These are phyloP conservation scores for Nineta flava DNA, from an alignment of 2,888 invertebrate genomes.

Conservation along the genomic window DNA sequence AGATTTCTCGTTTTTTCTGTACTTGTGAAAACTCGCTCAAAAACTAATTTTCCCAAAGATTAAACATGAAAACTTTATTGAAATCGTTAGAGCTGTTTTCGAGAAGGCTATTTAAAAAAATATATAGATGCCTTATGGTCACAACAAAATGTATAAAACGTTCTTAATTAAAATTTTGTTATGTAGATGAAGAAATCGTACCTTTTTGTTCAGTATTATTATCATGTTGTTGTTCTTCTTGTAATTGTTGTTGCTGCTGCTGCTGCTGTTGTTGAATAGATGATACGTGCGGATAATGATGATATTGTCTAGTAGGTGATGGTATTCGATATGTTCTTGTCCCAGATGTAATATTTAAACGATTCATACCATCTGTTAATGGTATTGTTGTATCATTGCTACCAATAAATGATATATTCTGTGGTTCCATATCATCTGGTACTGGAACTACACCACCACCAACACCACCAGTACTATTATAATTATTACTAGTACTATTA, in stretches of 20 bases:
- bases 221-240: constrained; percentile 11
- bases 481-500: constrained; percentile 8
- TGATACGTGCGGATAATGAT: constrained; percentile 32
- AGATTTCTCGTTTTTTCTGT: no score
- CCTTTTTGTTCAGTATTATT: constrained; percentile 24
- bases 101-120: no score
- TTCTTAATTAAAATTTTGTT: no score
- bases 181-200: no score
- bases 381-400: constrained; percentile 31
- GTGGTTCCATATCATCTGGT: constrained; percentile 81
- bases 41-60: no score
- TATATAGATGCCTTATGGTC: no score
- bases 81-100: no score
- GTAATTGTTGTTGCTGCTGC: constrained; percentile 23
- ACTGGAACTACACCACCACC: constrained; percentile 49
- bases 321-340: constrained; percentile 79
- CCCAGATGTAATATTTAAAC: constrained; percentile 70
- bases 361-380: constrained; percentile 13
- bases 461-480: constrained; percentile 15
- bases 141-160: no score
- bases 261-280: constrained; percentile 20
- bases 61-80: no score
- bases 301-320: constrained; percentile 60
- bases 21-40: no score
- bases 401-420: constrained; percentile 84